Percentiles rank a stretch among this genome's conserved stretches.
Conservation (phyloP, 2,888 invertebrate genomes). For the Allygus modestus region DNA sequence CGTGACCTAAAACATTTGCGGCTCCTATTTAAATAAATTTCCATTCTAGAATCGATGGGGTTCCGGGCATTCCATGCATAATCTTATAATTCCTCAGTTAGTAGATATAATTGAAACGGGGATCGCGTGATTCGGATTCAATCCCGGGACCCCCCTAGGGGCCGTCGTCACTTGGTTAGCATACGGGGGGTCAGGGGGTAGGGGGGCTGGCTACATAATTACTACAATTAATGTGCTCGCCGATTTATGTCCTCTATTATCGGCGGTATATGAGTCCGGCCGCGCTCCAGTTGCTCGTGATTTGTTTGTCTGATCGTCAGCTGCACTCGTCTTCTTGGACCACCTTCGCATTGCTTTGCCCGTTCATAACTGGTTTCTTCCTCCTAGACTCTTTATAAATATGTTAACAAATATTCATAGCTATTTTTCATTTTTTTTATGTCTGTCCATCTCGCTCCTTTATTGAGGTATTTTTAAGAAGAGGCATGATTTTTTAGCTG, state of each 20-base stretch:
- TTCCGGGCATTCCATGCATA: constrained; percentile 61
- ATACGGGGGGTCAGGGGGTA: not conserved
- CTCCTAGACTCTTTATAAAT: too few relatives aligned
- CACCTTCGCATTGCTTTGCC: not conserved
- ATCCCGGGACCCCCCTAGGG: constrained; percentile 41
- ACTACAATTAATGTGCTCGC: constrained; percentile 55
- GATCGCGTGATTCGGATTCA: constrained; percentile 51
- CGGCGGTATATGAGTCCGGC: constrained; percentile 24
- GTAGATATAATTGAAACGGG: constrained; percentile 44
- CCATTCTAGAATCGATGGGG: constrained; percentile 56
- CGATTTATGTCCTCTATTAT: constrained; percentile 54
- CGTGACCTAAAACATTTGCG: constrained; percentile 57
- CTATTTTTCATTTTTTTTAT: too few relatives aligned
- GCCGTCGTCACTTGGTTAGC: constrained; percentile 29
- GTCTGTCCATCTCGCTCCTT: too few relatives aligned
- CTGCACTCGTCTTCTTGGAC: not conserved
- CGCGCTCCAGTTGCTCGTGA: constrained; percentile 29
- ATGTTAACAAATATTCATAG: too few relatives aligned
- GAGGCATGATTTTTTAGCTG: too few relatives aligned
- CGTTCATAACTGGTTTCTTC: not conserved
- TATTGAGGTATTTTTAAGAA: too few relatives aligned
- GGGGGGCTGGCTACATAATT: constrained; percentile 9
- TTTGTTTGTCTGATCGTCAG: not conserved
- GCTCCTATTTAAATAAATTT: constrained; percentile 57
- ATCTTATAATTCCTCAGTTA: constrained; percentile 51